Percentiles rank a stretch among this genome's conserved stretches.
Evolutionary conservation across 2,113 vertebrate species (phyloP).

Genomic region (Eudyptes chrysolophus): DNA sequence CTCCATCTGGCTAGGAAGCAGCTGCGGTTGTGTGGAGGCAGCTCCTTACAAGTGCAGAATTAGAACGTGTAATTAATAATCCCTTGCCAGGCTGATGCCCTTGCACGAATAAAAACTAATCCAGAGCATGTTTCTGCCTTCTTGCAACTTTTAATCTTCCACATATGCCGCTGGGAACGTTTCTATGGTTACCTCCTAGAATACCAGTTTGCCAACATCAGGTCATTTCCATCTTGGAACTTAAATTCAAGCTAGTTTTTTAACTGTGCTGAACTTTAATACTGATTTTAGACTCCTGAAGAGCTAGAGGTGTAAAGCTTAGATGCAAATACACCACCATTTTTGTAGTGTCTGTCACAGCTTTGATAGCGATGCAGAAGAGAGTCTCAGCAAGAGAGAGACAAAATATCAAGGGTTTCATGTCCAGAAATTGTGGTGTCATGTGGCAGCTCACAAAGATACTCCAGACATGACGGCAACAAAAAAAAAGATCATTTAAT

Average conservation of each 20-base stretch:
- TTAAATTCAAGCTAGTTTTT: background rate
- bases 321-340: background rate
- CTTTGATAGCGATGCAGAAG: background rate
- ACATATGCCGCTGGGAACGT: background rate
- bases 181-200: slow-evolving; percentile 53
- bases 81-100: background rate
- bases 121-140: background rate
- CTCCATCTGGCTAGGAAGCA: background rate
- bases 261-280: background rate
- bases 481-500: background rate
- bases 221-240: slow-evolving; percentile 32
- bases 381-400: background rate
- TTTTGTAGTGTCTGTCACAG: background rate
- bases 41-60: background rate
- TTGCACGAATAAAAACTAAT: background rate
- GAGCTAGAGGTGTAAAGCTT: background rate
- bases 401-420: background rate
- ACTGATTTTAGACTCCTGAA: background rate
- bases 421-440: background rate
- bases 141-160: background rate
- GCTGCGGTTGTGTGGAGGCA: background rate
- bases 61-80: background rate
- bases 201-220: background rate
- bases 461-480: background rate
- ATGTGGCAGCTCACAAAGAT: background rate